Evolutionary conservation across 64 coral and sea anemone species (phyloP).

Genomic region (Orbicella faveolata): DNA sequence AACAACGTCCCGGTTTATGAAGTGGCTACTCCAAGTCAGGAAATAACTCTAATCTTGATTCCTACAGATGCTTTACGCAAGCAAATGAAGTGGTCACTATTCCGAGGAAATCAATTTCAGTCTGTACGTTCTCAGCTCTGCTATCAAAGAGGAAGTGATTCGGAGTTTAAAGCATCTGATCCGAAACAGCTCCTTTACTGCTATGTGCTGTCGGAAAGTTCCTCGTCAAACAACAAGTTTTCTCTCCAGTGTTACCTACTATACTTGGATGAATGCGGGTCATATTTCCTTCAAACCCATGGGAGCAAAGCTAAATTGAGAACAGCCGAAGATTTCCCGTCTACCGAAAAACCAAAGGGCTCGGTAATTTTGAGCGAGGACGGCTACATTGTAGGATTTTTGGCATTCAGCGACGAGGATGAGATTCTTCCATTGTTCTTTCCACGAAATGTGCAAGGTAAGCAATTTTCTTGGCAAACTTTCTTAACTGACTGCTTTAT

Average conservation of each 20-base stretch:
- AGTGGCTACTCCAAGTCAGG: neutral
- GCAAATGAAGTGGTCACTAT: neutral
- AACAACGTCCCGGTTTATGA: neutral
- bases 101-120: neutral
- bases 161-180: neutral
- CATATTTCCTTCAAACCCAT: neutral
- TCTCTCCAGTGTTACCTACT: neutral
- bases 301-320: neutral
- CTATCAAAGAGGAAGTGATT: neutral
- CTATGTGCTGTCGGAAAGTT: neutral
- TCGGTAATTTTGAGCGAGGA: neutral
- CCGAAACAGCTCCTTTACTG: neutral
- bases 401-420: neutral
- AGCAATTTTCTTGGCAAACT: neutral
- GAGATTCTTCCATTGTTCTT: neutral
- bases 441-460: neutral
- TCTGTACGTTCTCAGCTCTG: neutral
- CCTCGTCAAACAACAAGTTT: neutral
- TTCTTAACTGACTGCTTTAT: no score
- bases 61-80: neutral
- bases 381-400: neutral
- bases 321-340: neutral
- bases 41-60: neutral
- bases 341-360: neutral
- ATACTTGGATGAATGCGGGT: neutral